phyloP scores from a whole-genome alignment of 2,888 invertebrate species.

The Vandiemenella viatica region DNA sequence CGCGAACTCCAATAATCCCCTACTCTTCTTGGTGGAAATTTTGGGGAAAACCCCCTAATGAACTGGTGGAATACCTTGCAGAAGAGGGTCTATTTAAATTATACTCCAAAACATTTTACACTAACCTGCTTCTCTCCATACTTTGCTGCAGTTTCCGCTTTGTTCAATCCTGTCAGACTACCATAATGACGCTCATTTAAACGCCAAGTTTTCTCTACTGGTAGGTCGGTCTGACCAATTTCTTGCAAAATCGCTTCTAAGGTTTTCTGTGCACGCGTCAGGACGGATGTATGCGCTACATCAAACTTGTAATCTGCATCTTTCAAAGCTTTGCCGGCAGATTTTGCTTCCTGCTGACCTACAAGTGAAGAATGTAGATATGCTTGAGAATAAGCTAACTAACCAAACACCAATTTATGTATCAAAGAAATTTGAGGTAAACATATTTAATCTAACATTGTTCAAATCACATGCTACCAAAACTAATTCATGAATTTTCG shows the following conservation, averaged over 20 bases:
- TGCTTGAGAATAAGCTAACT: no score
- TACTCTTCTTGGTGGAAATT: no score
- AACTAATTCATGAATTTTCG: no score
- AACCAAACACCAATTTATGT: no score
- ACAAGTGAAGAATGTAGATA: slow-evolving; percentile 9
- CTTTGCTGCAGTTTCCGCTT: slow-evolving; percentile 68
- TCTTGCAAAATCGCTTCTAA: slow-evolving; percentile 49
- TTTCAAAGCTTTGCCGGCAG: slow-evolving; percentile 58
- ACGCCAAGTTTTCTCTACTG: slow-evolving; percentile 60
- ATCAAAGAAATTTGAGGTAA: no score
- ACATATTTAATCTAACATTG: no score
- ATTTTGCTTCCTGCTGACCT: slow-evolving; percentile 51
- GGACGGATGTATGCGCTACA: slow-evolving; percentile 62
- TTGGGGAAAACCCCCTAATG: no score
- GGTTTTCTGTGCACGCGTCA: slow-evolving; percentile 64
- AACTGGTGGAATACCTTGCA: no score
- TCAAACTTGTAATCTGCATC: slow-evolving; percentile 57
- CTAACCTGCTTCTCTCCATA: slow-evolving; percentile 68
- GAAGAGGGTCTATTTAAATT: no score
- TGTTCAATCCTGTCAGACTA: slow-evolving; percentile 69
- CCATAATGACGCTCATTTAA: slow-evolving; percentile 81
- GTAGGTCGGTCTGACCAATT: slow-evolving; percentile 50
- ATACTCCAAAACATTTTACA: no score
- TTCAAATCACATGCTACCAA: no score
- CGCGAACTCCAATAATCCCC: no score